Percentiles rank a stretch among this genome's conserved stretches.
Evolutionary conservation across 2,113 vertebrate genomes (phyloP).

Genomic region (Gyps fulvus): DNA sequence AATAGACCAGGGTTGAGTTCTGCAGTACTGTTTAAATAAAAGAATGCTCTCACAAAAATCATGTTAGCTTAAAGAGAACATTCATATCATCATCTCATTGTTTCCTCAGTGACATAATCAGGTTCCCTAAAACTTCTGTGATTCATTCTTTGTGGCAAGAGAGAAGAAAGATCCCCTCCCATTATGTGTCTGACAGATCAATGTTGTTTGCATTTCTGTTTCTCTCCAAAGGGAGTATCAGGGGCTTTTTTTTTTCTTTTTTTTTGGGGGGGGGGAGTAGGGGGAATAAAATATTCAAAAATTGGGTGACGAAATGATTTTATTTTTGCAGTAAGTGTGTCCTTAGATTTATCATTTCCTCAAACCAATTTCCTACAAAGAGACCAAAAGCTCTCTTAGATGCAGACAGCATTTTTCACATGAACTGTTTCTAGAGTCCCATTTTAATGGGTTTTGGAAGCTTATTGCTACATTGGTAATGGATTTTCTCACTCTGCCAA

Average conservation of each 20-base stretch:
- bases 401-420: background rate
- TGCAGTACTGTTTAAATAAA: background rate
- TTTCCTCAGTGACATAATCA: constrained; percentile 20
- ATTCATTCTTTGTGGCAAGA: background rate
- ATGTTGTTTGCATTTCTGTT: background rate
- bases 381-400: background rate
- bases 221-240: background rate
- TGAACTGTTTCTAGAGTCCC: background rate
- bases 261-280: no score
- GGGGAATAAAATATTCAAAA: background rate
- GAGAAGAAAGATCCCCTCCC: background rate
- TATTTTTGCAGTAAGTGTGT: background rate
- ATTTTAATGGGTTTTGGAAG: background rate
- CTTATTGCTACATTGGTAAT: background rate
- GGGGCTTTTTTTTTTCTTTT: background rate
- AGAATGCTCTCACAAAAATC: background rate
- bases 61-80: background rate
- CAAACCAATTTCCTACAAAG: background rate
- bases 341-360: background rate
- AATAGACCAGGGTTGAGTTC: background rate
- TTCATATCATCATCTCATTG: background rate
- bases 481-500: constrained; percentile 26
- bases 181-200: background rate
- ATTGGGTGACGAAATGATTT: background rate
- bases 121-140: background rate